Base-by-base conservation (phyloP, 2,797 vertebrate species). In the Buceros bicornis region DNA sequence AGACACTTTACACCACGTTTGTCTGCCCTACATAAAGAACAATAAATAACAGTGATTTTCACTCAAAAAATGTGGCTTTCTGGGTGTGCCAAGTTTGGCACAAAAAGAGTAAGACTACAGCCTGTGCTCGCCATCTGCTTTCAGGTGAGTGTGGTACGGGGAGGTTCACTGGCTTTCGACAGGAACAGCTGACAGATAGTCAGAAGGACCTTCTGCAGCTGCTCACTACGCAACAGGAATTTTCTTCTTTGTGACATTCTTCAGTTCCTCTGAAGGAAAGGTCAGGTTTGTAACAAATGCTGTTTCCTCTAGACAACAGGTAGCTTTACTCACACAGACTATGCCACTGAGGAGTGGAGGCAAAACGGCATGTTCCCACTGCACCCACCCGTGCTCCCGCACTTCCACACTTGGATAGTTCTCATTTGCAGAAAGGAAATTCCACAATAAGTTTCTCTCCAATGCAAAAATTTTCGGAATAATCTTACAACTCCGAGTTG, bases 361-460 rank as follows among this genome's bases (percentile, higher is more conserved):
- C 62, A n/a, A 54, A 89, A 12, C 1, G 26, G 24, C 8, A 16
- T 13, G 11, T 14, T 91, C 79, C 74, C 70, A 13, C 40, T 31
- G 81, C 92, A 73, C 86, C 77, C 92, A 87, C 57, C 65, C 43
- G 67, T 5, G 57, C 77, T 62, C 47, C 10, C 58, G 73, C 79
- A 64, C 47, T 82, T 72, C 97, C 90, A 65, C 92, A 80, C 89
- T 65, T 95, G 96, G 97, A 96, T 90, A 95, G 86, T 81, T 97
- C 96, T 93, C 47, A 93, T 94, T 89, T 58, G 72, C 62, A 90
- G 87, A 92, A 96, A 96, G 95, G 94, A 96, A 97, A 94, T 93
- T 70, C 96, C 97, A 93, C 28, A 31, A 91, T 51, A 90, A 89
- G 43, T 28, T 90, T 87, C 66, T 72, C 53, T 88, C n/a, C 71